Conservation (phyloP, 1,140 invertebrate species). For the Amphibalanus amphitrite region DNA sequence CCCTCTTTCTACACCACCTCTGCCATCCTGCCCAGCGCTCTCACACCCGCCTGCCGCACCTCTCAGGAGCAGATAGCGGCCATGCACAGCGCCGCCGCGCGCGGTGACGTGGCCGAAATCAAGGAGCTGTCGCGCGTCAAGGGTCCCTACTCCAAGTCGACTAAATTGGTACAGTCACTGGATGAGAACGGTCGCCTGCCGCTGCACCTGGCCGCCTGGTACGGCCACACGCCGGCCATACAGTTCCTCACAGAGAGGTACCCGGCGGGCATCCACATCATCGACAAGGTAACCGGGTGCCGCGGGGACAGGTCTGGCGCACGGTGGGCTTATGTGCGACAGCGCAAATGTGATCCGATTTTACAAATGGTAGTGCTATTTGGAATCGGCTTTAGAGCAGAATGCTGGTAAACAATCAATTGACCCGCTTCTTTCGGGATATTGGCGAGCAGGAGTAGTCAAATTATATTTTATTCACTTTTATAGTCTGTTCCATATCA, state of each 20-base stretch:
- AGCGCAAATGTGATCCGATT: too few relatives aligned
- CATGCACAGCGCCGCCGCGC: constrained; percentile 17
- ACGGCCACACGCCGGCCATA: constrained; percentile 12
- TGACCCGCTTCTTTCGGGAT: too few relatives aligned
- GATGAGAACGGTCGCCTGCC: constrained; percentile 14
- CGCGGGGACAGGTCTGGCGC: too few relatives aligned
- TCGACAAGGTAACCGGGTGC: constrained; percentile 18
- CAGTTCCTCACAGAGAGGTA: constrained; percentile 14
- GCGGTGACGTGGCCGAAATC: constrained; percentile 15
- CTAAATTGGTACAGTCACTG: constrained; percentile 13
- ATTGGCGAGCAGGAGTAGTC: too few relatives aligned
- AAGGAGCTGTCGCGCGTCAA: constrained; percentile 13
- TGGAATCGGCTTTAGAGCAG: too few relatives aligned
- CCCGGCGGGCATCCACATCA: constrained; percentile 13
- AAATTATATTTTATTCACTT: too few relatives aligned
- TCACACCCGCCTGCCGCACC: neutral
- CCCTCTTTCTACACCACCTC: too few relatives aligned
- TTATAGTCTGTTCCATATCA: too few relatives aligned
- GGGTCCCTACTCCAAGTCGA: neutral
- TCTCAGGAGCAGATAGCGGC: constrained; percentile 21
- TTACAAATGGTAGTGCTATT: too few relatives aligned
- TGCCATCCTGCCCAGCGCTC: neutral
- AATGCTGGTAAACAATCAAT: too few relatives aligned
- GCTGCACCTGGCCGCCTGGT: constrained; percentile 17
- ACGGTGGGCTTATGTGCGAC: too few relatives aligned